Percentiles rank a stretch among this genome's conserved stretches.
Evolutionary conservation across 2,797 vertebrate genomes (phyloP).

Genomic region (Diplodus sargus): DNA sequence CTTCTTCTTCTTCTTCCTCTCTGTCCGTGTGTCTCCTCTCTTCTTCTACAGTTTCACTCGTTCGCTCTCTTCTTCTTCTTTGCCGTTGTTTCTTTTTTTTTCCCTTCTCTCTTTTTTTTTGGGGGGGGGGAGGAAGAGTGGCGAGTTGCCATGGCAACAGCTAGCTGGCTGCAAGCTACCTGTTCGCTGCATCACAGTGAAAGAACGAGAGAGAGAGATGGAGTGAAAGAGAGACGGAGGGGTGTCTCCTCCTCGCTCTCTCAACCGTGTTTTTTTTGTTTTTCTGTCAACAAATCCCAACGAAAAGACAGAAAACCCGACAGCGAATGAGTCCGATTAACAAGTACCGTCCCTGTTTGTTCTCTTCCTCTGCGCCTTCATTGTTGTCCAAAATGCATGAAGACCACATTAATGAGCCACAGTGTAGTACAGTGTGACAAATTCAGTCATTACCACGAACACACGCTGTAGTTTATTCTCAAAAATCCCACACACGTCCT

Average conservation of each 20-base stretch:
- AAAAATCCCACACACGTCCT: background rate
- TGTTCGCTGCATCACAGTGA: slow-evolving; percentile 49
- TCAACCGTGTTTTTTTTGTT: background rate
- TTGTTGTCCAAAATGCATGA: background rate
- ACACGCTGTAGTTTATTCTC: background rate
- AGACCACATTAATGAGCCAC: background rate
- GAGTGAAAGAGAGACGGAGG: slow-evolving; percentile 11
- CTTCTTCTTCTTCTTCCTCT: background rate
- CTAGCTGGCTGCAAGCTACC: slow-evolving; percentile 73
- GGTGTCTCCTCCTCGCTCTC: slow-evolving; percentile 20
- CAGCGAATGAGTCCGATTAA: too few species aligned
- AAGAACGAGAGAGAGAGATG: background rate
- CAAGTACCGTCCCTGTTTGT: too few species aligned
- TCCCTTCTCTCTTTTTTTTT: slow-evolving; percentile 11
- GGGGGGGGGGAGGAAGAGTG: slow-evolving; percentile 67
- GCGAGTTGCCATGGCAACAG: slow-evolving; percentile 86
- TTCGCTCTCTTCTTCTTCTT: slow-evolving; percentile 43
- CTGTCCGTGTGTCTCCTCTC: background rate
- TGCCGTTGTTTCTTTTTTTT: slow-evolving; percentile 8
- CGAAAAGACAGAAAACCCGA: background rate
- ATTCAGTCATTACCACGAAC: background rate
- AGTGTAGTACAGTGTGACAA: background rate
- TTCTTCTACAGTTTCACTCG: slow-evolving; percentile 3
- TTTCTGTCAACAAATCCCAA: slow-evolving; percentile 5
- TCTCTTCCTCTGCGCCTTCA: background rate